These are phyloP conservation scores for Drosophila arawakana DNA, from an alignment of 1,140 invertebrate species.

Conservation along the genomic window DNA sequence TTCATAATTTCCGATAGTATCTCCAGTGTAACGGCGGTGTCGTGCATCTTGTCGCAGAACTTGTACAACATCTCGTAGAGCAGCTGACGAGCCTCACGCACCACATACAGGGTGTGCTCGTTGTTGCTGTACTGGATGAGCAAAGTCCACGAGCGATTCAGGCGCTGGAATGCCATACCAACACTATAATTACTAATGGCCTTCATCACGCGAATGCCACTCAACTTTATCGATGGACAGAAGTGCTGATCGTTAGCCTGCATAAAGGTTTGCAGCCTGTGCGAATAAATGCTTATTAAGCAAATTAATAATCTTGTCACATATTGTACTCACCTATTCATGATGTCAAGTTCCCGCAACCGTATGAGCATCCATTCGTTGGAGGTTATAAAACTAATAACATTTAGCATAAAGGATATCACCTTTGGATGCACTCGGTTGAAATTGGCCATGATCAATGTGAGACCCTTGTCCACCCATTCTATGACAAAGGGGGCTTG, in stretches of 20 bases:
- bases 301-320: not conserved
- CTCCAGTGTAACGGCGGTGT: conserved; percentile 85
- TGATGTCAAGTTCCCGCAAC: conserved; percentile 62
- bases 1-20: conserved; percentile 85
- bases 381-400: conserved; percentile 71
- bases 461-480: conserved; percentile 74
- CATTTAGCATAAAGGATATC: conserved; percentile 81
- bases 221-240: conserved; percentile 86
- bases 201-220: conserved; percentile 86
- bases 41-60: conserved; percentile 84
- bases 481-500: conserved; percentile 67
- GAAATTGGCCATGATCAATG: conserved; percentile 58
- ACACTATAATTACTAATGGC: conserved; percentile 85
- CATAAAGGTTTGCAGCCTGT: conserved; percentile 58
- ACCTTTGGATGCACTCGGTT: conserved; percentile 73
- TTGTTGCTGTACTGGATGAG: conserved; percentile 86
- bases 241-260: conserved; percentile 50
- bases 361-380: conserved; percentile 77
- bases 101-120: conserved; percentile 88
- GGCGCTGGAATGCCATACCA: conserved; percentile 86
- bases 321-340: conserved; percentile 57
- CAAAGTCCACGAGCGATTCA: conserved; percentile 85
- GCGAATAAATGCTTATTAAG: conserved; percentile 5
- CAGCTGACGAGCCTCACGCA: conserved; percentile 86
- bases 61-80: conserved; percentile 85